These are phyloP conservation scores for Cyrtonyx montezumae DNA, from an alignment of 2,113 vertebrate species.

Conservation along the genomic window DNA sequence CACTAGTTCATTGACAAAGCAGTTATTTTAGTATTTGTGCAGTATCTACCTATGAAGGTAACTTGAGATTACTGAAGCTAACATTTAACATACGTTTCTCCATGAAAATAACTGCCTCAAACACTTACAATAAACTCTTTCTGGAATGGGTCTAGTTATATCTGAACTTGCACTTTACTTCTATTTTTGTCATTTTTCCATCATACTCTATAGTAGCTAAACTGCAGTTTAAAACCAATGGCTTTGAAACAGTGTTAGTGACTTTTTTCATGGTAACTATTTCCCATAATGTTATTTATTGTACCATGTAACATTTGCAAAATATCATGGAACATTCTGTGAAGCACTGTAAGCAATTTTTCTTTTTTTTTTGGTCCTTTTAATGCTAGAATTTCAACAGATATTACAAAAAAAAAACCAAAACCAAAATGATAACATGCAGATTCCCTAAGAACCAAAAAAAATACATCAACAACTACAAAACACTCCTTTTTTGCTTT, in stretches of 20 bases:
- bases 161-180: neutral
- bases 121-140: neutral
- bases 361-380: neutral
- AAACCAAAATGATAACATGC: neutral
- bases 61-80: neutral
- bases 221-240: neutral
- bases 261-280: neutral
- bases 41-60: neutral
- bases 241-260: neutral
- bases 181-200: neutral
- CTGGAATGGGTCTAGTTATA: neutral
- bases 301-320: neutral
- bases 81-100: neutral
- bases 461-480: neutral
- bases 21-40: neutral
- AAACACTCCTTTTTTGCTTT: neutral
- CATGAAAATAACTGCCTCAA: constrained; percentile 9
- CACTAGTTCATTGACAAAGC: neutral
- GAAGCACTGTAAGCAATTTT: neutral
- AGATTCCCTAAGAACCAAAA: neutral
- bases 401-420: neutral
- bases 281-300: neutral
- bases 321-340: neutral
- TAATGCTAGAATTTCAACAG: neutral
- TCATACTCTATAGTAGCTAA: neutral